Base-by-base conservation (phyloP, 2,113 vertebrate species). In the Helogale parvula region DNA sequence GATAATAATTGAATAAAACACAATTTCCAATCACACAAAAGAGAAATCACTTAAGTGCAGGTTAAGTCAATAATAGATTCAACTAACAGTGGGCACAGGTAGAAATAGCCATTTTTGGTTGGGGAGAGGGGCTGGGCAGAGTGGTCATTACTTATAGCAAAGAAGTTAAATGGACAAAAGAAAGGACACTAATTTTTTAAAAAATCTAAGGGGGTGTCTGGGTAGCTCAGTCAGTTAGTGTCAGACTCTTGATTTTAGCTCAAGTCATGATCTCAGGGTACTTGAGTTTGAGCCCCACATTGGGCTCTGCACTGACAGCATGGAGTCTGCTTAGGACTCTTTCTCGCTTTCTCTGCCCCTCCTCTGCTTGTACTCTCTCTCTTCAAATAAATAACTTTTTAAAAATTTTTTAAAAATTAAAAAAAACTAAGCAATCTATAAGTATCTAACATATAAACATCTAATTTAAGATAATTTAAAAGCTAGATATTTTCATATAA, bases 1-100 rank as follows among this genome's bases (percentile, higher is more conserved):
- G 17, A 90, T 96, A 92, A 86, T 92, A 74, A 96, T 72, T 94
- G 27, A 97, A 97, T 95, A 54, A 97, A 98, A 97, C 0, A 72
- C 50, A 71, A 71, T 27, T 97, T 97, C 11, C 77, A 95, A 88
- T 92, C 16, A 25, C 25, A 71, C 54, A 35, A 50, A 96, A 92
- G 25, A 19, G 2, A 94, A 97, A 63, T 93, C 45, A 81, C 2
- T 80, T 81, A 94, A 81, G 7, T 66, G 13, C 25, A 92, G 13
- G 16, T 82, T 97, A 90, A 82, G 21, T 90, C 79, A 92, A 17
- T 89, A 57, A 29, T 7, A 79, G 47, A 31, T 11, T 91, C 54
- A 85, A 50, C 45, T 96, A 97, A 92, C 96, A n/a, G 68, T 90
- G 13, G 35, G 15, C 14, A 81, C 68, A 63, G 10, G 3, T 54